These are phyloP conservation scores for Ganaspis brasiliensis DNA, from an alignment of 2,888 invertebrate species.

Conservation along the genomic window DNA sequence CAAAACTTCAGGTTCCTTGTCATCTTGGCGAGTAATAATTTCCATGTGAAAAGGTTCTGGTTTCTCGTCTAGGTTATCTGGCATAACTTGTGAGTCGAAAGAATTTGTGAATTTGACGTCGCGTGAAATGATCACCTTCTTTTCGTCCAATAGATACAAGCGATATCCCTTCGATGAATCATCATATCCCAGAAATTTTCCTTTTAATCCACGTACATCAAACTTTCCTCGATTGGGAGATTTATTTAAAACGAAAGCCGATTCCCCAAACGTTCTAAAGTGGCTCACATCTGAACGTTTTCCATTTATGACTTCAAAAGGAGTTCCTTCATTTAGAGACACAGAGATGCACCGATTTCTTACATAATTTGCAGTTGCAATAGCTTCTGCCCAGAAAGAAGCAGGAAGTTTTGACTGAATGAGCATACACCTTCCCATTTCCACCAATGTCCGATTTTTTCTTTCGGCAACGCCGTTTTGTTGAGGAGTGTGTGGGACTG, in stretches of 20 bases:
- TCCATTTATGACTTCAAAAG: neutral
- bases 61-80: no score
- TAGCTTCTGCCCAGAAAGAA: neutral
- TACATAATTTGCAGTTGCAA: neutral
- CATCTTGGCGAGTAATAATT: no score
- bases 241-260: neutral
- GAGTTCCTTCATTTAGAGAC: neutral
- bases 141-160: neutral
- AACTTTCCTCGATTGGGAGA: neutral
- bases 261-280: constrained; percentile 34
- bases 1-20: no score
- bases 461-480: constrained; percentile 15
- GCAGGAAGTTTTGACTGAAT: neutral
- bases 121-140: neutral
- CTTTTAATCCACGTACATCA: neutral
- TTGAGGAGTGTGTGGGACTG: constrained; percentile 33
- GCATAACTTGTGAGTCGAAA: no score
- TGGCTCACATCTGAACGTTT: neutral
- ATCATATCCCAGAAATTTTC: neutral
- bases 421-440: neutral
- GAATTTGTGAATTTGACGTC: neutral
- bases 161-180: neutral
- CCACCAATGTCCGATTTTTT: neutral
- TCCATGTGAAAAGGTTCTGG: no score
- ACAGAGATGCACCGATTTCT: neutral